Base-by-base conservation (phyloP, 2,888 invertebrate genomes). In the Ectemnius cavifrons region DNA sequence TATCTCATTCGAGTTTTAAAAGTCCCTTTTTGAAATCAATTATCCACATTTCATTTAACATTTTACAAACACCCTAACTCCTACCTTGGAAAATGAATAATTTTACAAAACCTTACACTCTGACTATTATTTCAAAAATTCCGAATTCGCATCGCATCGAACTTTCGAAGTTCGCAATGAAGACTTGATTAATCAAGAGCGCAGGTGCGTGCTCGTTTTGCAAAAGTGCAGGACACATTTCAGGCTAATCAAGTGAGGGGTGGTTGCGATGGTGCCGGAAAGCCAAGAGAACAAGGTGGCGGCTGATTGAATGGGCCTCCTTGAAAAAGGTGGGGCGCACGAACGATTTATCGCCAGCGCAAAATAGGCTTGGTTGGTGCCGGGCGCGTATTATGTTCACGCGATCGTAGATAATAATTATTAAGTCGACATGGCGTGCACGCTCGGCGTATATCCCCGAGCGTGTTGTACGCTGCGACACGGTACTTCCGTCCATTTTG, bases 351-450 rank as follows among this genome's bases (percentile, higher is more conserved):
- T 71, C 74, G 71, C 49, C 63, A 62, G 68, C 61, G 59, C 14
- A 45, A 63, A 46, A 46, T 68, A 75, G 63, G 77, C 37, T 23
- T 23, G 37, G 37, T 4, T 8, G 8, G 2, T 20, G 37, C 58
- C 61, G n/a, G n/a, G 66, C 58, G 62, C 66, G 67, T 71, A 77
- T 81, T 81, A 79, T 70, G 68, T 67, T 81, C 79, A 75, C 80
- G 74, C 71, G 76, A 82, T 75, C 68, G 69, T 80, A 63, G 78
- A 80, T 73, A 80, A 76, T 82, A 80, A 80, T 82, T 82, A 82
- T 82, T 75, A 74, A 75, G 37, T 14, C 62, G 23, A 45, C 58
- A 27, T 58, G 46, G 23, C 67, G 59, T 49, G 67, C 45, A 28
- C 37, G n/a, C 52, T 47, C 1, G 27, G 52, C 59, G 23, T 75